phyloP scores from a whole-genome alignment of 2,113 vertebrate species.

The Hemiprocne comata region DNA sequence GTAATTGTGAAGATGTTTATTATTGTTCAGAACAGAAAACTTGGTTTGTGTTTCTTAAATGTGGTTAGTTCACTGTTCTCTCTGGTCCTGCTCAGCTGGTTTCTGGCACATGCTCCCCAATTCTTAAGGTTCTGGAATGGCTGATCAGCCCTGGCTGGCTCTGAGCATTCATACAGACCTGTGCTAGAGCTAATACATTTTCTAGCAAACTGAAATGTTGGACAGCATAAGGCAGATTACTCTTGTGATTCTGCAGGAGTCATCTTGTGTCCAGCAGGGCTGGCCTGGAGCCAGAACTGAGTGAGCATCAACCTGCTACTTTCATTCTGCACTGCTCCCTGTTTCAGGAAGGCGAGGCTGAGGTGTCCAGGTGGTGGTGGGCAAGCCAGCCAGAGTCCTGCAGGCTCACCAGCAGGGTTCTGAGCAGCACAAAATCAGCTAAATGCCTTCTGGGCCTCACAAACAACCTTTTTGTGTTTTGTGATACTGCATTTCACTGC shows the following conservation, averaged over 20 bases:
- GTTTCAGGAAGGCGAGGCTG: neutral
- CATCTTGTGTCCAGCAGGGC: neutral
- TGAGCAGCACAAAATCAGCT: neutral
- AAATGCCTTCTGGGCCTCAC: neutral
- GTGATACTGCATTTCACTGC: neutral
- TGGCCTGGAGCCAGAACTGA: neutral
- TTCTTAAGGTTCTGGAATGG: neutral
- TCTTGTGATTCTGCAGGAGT: neutral
- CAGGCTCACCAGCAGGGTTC: neutral
- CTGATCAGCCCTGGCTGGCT: neutral
- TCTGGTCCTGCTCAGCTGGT: neutral
- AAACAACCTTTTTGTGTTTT: neutral
- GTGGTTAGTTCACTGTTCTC: neutral
- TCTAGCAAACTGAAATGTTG: neutral
- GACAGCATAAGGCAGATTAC: neutral
- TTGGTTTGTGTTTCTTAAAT: neutral
- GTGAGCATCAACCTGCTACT: neutral
- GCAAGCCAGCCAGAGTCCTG: neutral
- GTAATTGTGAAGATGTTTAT: neutral
- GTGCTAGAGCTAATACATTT: neutral
- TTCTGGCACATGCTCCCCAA: neutral
- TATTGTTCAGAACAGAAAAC: neutral
- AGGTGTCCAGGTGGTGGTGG: neutral
- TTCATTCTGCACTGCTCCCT: neutral
- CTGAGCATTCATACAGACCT: neutral